Evolutionary conservation across 1,140 invertebrate genomes (phyloP), one percentile per base, ranked within the genome.

Genomic region (Periplaneta americana): DNA sequence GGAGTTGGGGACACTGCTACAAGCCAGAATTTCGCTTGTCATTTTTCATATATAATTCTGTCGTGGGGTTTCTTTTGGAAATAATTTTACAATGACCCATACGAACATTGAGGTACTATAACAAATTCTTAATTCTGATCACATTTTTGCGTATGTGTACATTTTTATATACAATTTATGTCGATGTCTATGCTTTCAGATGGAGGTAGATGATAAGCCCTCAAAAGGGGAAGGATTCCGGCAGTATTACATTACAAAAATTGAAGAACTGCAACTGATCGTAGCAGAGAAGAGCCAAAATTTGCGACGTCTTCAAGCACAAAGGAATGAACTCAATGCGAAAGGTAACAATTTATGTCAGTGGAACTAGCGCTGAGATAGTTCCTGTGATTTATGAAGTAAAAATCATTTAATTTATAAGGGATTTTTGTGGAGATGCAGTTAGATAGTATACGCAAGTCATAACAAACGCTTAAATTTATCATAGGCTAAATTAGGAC

Each of bases 281-380:
- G 97, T 99, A 10, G 96, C 97, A 34, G 98, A 99, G 84, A 99
- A 99, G 87, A 97, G 96, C 85, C 98, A 99, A 89, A 99, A 99
- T 91, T 90, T 99, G 33, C 92, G 98, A 82, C 94, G 99, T 88
- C 90, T 99, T 76, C 98, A 99, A 91, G 99, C 99, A 28, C 98
- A 99, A 87, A 92, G 99, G 85, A 99, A 99, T 94, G 98, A 99
- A 89, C 93, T 99, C 0, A 99, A 99, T 91, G 98, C 98, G 11
- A 99, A 99, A 95, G 97, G 96, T 97, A 90, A 82, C 11, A 32
- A 32, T 31, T 32, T 39, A n/a, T n/a, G n/a, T n/a, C n/a, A n/a
- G n/a, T n/a, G n/a, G n/a, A n/a, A n/a, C n/a, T n/a, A n/a, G n/a
- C n/a, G n/a, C n/a, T n/a, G n/a, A n/a, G n/a, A n/a, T n/a, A n/a